phyloP scores from a whole-genome alignment of 2,888 invertebrate species.

The Cerastis rubricosa region DNA sequence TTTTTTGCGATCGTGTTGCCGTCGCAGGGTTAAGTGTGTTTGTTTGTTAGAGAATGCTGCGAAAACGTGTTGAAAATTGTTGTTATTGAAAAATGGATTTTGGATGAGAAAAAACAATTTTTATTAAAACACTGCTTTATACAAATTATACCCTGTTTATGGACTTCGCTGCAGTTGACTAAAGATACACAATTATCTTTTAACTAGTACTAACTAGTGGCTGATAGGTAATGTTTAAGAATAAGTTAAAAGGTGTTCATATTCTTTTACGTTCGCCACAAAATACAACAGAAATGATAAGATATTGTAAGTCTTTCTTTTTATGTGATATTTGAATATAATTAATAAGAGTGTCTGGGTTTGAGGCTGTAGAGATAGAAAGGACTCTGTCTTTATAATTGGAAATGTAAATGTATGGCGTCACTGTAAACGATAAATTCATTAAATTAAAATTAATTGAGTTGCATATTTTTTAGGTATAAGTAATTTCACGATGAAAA shows the following conservation, averaged over 20 bases:
- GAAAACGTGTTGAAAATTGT: not conserved
- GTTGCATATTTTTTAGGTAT: not conserved
- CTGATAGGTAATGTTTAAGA: not conserved
- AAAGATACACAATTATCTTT: not conserved
- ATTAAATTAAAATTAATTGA: too few species aligned
- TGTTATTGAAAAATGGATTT: not conserved
- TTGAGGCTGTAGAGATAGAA: slow-evolving; percentile 6
- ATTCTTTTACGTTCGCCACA: not conserved
- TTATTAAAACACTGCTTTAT: not conserved
- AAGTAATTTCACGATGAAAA: too few species aligned
- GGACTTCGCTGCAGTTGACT: not conserved
- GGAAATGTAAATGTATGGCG: slow-evolving; percentile 3
- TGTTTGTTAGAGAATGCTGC: not conserved
- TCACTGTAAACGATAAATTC: not conserved
- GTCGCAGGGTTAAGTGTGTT: slow-evolving; percentile 18
- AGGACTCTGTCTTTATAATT: slow-evolving; percentile 12
- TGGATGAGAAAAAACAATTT: too few species aligned
- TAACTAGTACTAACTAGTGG: not conserved
- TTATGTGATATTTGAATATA: slow-evolving; percentile 10
- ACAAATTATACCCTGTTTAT: not conserved
- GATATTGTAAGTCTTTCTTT: not conserved
- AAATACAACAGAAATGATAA: slow-evolving; percentile 13
- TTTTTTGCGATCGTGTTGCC: slow-evolving; percentile 5
- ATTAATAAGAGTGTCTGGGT: slow-evolving; percentile 17
- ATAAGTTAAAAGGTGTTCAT: not conserved